Evolutionary conservation across 2,113 vertebrate species (phyloP), one percentile per base, ranked within the genome.

Genomic region (Turnix velox): DNA sequence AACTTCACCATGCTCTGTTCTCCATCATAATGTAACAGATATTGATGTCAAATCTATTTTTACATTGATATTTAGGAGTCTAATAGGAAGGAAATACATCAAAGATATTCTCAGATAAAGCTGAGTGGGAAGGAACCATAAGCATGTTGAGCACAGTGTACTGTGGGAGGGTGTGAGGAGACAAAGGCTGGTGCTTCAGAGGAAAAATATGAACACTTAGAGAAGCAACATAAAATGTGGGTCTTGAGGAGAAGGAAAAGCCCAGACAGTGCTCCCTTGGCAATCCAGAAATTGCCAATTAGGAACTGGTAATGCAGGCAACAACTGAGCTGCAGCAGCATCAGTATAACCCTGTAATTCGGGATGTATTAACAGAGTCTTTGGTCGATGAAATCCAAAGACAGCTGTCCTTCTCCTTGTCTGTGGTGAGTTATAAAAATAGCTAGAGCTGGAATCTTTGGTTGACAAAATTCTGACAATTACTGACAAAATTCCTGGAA

Each of bases 341-440:
- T n/a, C n/a, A n/a, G 42, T 19, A 6, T 0, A 3, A 7, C 39
- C 25, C 14, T 15, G 0, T 13, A 33, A 20, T 37, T 48, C 28
- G 15, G 31, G 23, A 28, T 58, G 6, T 49, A 19, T 8, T n/a
- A 76, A n/a, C 13, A 14, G 30, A 24, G 40, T 3, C 12, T 46
- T 86, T 88, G 40, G 14, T 48, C 31, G 14, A 22, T 39, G 63
- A 73, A 79, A 86, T 45, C 27, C 46, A 23, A 31, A 18, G 27
- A 31, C 28, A 40, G 0, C 9, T 55, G 58, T 61, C 31, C 55
- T 59, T 71, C 57, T 30, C 4, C 0, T 22, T 7, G 16, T 12
- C 45, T 79, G 11, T 18, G 40, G 22, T 31, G 37, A 57, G 55
- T 45, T 39, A n/a, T 1, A 10, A 33, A 0, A 1, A 23, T 5